Percentiles rank a stretch among this genome's conserved stretches.
These are phyloP conservation scores for Pristionchus mayeri DNA, from an alignment of 2,888 invertebrate genomes.

Conservation along the genomic window DNA sequence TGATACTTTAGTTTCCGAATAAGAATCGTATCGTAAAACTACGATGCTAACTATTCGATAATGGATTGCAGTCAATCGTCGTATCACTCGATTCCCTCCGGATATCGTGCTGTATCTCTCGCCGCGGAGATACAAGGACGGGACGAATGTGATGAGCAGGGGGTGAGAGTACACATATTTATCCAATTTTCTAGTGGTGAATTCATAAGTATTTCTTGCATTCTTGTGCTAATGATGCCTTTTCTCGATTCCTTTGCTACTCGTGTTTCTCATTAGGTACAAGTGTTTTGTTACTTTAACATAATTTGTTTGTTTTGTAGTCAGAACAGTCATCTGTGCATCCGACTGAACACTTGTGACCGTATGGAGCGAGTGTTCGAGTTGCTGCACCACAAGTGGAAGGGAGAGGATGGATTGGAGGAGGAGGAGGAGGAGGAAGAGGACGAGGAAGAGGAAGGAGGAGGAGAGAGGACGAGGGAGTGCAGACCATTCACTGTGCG, in stretches of 20 bases:
- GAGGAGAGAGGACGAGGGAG: not conserved
- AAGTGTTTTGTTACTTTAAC: too few relatives aligned
- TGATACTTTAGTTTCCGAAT: too few relatives aligned
- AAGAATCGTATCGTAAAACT: too few relatives aligned
- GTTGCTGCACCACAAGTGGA: constrained; percentile 41
- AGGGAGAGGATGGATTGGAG: not conserved
- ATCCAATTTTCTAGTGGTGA: too few relatives aligned
- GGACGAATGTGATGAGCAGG: constrained; percentile 24
- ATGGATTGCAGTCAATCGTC: constrained; percentile 23
- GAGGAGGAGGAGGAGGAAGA: not conserved
- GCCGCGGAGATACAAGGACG: not conserved
- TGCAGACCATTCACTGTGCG: not conserved
- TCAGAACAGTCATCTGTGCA: constrained; percentile 10
- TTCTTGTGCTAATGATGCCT: too few relatives aligned
- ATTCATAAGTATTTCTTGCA: too few relatives aligned
- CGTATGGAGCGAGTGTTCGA: constrained; percentile 41
- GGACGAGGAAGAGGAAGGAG: not conserved
- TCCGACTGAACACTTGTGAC: constrained; percentile 38
- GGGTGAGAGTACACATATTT: too few relatives aligned
- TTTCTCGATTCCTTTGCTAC: too few relatives aligned
- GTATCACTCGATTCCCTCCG: not conserved
- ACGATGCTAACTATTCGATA: not conserved
- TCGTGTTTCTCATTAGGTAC: too few relatives aligned
- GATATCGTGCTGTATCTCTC: constrained; percentile 18
- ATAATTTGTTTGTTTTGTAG: not conserved